Base-by-base conservation (phyloP, 1,140 invertebrate species). In the Stenopsyche tienmushanensis region DNA sequence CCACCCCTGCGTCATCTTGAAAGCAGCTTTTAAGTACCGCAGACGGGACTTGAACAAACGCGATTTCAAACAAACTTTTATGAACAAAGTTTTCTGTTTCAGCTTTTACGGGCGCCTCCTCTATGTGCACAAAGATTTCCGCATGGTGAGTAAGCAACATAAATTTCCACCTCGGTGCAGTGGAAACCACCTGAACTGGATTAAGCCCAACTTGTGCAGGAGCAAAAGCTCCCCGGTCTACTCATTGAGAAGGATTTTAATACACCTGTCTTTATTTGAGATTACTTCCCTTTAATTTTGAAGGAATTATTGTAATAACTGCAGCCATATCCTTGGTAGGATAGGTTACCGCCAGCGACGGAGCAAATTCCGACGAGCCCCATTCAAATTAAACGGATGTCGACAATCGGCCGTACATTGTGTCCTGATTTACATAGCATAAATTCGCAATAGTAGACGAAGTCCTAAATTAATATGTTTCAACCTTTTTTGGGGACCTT, bases 61-160 rank as follows among this genome's bases (percentile, higher is more conserved):
- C 64, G 68, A 70, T 70, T 70, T 57, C 68, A 70, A 70, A 69
- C 67, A 69, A 69, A 70, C 64, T 70, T 70, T 70, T 70, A 70
- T 70, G 64, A 70, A 64, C 60, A 70, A 70, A 70, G 64, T 70
- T 70, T 70, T 70, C 68, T 66, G 68, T 70, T 70, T 66, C 41
- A 70, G 64, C 68, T 70, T 69, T 70, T 70, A 70, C 63, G 68
- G 54, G 44, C 52, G 58, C 41, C 63, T 50, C 17, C 49, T 62
- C 60, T 62, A 62, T 62, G 60, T 62, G 60, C 47, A 49, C 55
- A 65, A 65, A 60, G 64, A 65, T 65, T 65, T 57, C 63, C 63
- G 63, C 34, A 23, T 25, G 24, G 41, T 47, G 9, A 7, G 50
- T 50, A 42, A 57, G 57, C 50, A 42, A 41, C 41, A 64, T 64